These are phyloP conservation scores for Butorides virescens DNA, from an alignment of 2,113 vertebrate genomes.

Conservation along the genomic window DNA sequence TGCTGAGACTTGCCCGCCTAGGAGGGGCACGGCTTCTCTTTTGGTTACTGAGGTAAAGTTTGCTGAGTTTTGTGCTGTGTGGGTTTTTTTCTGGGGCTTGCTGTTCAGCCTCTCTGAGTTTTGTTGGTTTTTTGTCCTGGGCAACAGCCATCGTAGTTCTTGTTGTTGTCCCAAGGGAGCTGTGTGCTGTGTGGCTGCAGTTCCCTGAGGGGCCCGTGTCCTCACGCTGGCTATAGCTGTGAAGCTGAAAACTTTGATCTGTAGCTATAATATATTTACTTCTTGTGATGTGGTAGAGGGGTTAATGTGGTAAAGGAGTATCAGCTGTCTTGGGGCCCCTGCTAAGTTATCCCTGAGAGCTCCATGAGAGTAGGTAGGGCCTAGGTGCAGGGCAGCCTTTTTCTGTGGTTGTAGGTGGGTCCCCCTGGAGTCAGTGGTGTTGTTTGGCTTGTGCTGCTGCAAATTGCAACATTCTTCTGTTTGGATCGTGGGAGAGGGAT, in stretches of 20 bases:
- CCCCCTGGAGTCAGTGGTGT: too few relatives aligned
- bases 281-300: too few relatives aligned
- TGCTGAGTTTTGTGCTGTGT: rapidly evolving
- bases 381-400: not conserved
- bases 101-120: rapidly evolving
- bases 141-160: rapidly evolving
- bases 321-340: rapidly evolving
- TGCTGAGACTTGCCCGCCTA: rapidly evolving
- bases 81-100: too few relatives aligned
- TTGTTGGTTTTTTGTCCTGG: too few relatives aligned
- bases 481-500: too few relatives aligned
- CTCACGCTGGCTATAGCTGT: rapidly evolving
- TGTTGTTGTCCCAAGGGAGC: rapidly evolving
- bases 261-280: rapidly evolving
- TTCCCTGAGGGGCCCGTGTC: rapidly evolving
- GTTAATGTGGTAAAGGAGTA: rapidly evolving
- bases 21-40: rapidly evolving
- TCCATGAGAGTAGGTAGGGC: too few relatives aligned
- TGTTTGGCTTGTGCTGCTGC: not conserved
- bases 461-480: rapidly evolving
- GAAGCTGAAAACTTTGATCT: too few relatives aligned
- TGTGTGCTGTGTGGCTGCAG: rapidly evolving
- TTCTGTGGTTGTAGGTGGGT: rapidly evolving
- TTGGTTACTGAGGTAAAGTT: not conserved
- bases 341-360: rapidly evolving